Conservation (phyloP, 92 coral and sea anemone genomes). For the Epizoanthus rinbou region DNA sequence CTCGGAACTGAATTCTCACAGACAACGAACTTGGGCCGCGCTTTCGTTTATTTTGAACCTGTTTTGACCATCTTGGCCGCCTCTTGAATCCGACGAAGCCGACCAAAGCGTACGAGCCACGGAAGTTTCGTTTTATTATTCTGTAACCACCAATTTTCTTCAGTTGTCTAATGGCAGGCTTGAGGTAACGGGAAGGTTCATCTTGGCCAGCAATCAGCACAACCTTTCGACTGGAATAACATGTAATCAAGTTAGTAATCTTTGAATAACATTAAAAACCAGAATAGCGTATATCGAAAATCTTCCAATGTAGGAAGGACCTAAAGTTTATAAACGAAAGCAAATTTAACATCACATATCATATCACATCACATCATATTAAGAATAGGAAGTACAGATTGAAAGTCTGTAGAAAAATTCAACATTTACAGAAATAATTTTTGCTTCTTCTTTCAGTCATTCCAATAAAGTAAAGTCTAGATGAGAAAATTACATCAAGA, state of each 20-base stretch:
- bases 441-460: too few relatives aligned
- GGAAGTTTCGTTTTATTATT: not conserved
- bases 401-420: too few relatives aligned
- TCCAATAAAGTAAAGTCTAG: too few relatives aligned
- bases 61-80: slow-evolving; percentile 38
- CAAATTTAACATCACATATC: too few relatives aligned
- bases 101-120: slow-evolving; percentile 44
- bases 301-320: too few relatives aligned
- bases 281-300: not conserved
- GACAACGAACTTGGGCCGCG: slow-evolving; percentile 44
- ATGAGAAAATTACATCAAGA: not conserved
- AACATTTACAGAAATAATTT: too few relatives aligned
- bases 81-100: slow-evolving; percentile 43
- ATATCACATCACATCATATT: too few relatives aligned
- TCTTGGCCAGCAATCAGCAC: slow-evolving; percentile 51
- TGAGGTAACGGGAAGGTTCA: slow-evolving; percentile 30
- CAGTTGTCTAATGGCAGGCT: slow-evolving; percentile 3
- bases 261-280: not conserved
- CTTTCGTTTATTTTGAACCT: slow-evolving; percentile 30
- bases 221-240: slow-evolving; percentile 12
- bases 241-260: too few relatives aligned
- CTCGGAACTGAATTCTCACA: slow-evolving; percentile 29
- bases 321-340: too few relatives aligned
- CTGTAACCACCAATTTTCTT: slow-evolving; percentile 31
- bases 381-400: too few relatives aligned